Evolutionary conservation across 2,113 vertebrate genomes (phyloP).

Genomic region (Rhodinocichla rosea): DNA sequence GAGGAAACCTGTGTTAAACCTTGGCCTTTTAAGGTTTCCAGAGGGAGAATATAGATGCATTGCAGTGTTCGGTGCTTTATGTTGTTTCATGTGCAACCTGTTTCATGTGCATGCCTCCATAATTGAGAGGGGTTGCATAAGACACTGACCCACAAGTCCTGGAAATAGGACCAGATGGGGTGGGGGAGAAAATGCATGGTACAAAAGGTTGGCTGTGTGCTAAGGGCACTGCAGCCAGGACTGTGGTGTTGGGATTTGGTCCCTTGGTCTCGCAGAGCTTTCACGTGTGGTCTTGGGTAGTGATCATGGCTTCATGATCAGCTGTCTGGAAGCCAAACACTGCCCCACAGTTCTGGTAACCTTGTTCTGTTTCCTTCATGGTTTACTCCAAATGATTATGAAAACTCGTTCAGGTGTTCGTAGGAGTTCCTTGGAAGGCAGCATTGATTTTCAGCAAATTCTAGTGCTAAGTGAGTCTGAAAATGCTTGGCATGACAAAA

Average conservation of each 20-base stretch:
- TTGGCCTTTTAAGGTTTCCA: not conserved
- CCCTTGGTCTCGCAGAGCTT: not conserved
- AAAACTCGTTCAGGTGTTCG: not conserved
- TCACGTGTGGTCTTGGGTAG: not conserved
- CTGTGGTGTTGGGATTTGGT: accelerated
- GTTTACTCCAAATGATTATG: not conserved
- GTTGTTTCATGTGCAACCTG: not conserved
- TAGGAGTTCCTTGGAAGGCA: not conserved
- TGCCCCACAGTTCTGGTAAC: not conserved
- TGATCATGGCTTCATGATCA: accelerated
- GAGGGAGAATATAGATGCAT: not conserved
- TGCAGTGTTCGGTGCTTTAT: not conserved
- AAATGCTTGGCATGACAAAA: not conserved
- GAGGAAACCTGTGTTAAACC: not conserved
- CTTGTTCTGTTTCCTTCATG: not conserved
- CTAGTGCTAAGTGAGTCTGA: not conserved
- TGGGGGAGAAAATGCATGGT: not conserved
- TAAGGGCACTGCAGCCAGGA: not conserved
- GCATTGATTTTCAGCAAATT: not conserved
- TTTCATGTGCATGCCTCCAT: not conserved
- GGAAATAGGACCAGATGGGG: not conserved
- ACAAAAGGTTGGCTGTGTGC: not conserved
- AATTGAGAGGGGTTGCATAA: not conserved
- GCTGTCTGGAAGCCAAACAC: not conserved
- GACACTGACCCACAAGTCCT: not conserved